Evolutionary conservation across 2,113 vertebrate genomes (phyloP), one percentile per base, ranked within the genome.

Genomic region (Dicerorhinus sumatrensis): DNA sequence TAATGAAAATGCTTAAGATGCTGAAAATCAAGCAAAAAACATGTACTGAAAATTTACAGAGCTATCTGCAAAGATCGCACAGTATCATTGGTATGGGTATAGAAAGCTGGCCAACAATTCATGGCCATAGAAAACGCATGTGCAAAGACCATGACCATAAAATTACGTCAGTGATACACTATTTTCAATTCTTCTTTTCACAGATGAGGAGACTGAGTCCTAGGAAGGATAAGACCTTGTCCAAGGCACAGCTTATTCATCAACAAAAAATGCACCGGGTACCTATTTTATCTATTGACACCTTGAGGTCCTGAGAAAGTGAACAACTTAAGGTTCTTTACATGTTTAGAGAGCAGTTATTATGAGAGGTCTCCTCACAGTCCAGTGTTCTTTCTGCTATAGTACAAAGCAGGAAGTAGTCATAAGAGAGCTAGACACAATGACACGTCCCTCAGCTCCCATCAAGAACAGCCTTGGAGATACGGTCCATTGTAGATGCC

Each of bases 1-100:
- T 46, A 62, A 84, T 72, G 58, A 87, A 77, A 96, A 73, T 77
- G 2, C 48, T 83, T 62, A 93, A 46, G 51, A 96, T 84, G 42
- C 31, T 83, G 39, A 83, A 84, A 80, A 92, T 48, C 31, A 80
- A 89, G 39, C 33, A 73, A 17, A 21, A 54, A 0, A 11, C 6
- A 36, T 48, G 8, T 80, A 33, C n/a, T 27, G 29, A 84, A 42
- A 89, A 93, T 86, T 60, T 76, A 58, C 33, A 51, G 14, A 48
- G 31, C 7, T 16, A 75, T 88, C 69, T 54, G 18, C 36, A 87
- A 73, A 79, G 75, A 91, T 63, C 65, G 89, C 0, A 1, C 20
- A 69, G 10, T 48, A 39, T 6, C 84, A 70, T 12, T 90, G 33
- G 20, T 70, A 33, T 8, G 1, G 39, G 12, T 39, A 81, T 14